phyloP scores from a whole-genome alignment of 2,797 vertebrate genomes.

The Carcharodon carcharias region DNA sequence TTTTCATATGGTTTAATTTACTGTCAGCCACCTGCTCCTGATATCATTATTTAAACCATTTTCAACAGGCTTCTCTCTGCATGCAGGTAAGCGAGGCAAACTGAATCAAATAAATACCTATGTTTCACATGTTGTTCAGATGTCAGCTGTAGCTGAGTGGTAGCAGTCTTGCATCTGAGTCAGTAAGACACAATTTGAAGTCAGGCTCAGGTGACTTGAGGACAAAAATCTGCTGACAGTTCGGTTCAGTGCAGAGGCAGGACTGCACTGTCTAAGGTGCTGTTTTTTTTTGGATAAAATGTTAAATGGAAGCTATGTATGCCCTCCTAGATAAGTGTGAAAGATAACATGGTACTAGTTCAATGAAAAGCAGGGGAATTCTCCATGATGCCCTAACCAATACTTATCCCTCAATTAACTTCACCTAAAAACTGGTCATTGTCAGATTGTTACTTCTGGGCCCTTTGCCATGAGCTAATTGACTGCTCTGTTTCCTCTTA shows the following conservation, averaged over 20 bases:
- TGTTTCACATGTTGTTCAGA: background rate
- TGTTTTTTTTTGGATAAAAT: background rate
- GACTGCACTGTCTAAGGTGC: background rate
- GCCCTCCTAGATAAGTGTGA: background rate
- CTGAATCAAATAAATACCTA: background rate
- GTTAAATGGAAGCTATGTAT: background rate
- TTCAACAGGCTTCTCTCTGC: background rate
- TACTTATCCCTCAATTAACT: background rate
- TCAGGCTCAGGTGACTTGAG: background rate
- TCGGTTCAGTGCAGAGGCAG: background rate
- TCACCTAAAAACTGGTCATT: background rate
- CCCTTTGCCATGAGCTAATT: background rate
- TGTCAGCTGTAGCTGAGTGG: background rate
- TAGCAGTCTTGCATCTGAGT: background rate
- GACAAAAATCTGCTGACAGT: background rate
- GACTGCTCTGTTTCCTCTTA: background rate
- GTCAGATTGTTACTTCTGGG: background rate
- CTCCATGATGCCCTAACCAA: background rate
- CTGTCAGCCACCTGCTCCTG: background rate
- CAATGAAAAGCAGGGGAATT: background rate
- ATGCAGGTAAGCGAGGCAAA: background rate
- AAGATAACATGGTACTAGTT: background rate
- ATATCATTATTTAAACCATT: background rate
- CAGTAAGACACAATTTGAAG: background rate
- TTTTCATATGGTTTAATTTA: background rate